Base-by-base conservation (phyloP, 2,888 invertebrate species). In the Stratiomys singularior region DNA sequence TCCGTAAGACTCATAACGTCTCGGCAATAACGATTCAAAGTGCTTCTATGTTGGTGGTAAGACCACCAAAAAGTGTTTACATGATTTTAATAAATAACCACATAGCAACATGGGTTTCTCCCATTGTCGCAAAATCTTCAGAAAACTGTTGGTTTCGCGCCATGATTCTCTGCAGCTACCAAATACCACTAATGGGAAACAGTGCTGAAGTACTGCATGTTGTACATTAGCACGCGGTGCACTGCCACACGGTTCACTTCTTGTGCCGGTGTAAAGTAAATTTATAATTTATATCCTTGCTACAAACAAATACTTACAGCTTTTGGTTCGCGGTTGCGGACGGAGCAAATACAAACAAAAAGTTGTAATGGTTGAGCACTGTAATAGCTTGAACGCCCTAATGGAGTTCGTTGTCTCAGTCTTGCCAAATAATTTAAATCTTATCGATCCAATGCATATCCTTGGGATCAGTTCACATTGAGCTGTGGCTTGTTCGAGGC, bases 271-370 rank as follows among this genome's bases (percentile, higher is more conserved):
- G 30, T 30, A 28, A 37, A 74, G 52, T 60, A 60, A 60, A 60
- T 74, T 74, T 74, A 58, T 74, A 74, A 74, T 74, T 74, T 74
- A 74, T 74, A 37, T 74, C 44, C 74, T 60, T 30, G 30, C 27
- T 2, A 13, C 47, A 23, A 69, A 23, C 23, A 18, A 47, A 66
- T 18, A n/a, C 63, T 15, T 18, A 1, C 25, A 69, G 21, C 23
- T 47, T 47, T 47, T 25, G 47, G 15, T n/a, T 23, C 27, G 71
- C 15, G 15, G 71, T n/a, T 13, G 21, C n/a, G 21, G n/a, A 52
- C 56, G 56, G 25, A 30, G 66, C 11, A 27, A 27, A 15, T 11
- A 47, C 46, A 56, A n/a, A 28, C 27, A 72, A 72, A 52, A 72
- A 56, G 28, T 2, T 47, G 71, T 56, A 52, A 27, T 28, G 15